Evolutionary conservation across 2,888 invertebrate species (phyloP).

Genomic region (Dynastes hyllus): DNA sequence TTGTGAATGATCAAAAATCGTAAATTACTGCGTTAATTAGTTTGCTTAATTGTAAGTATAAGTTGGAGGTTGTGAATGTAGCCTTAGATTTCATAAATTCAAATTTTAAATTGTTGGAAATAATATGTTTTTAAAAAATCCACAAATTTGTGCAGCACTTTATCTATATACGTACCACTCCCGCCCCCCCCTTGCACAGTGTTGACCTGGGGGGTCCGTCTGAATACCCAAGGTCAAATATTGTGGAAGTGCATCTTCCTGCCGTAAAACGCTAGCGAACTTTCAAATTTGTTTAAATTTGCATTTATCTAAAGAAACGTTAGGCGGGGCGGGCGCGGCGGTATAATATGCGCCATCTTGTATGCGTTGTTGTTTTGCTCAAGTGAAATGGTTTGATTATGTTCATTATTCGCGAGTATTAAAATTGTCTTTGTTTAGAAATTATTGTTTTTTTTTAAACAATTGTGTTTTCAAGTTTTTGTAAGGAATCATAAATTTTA

Average conservation of each 20-base stretch:
- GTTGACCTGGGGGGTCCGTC: background rate
- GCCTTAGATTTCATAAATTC: too few relatives aligned
- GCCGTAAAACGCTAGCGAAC: background rate
- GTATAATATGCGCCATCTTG: background rate
- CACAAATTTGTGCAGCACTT: too few relatives aligned
- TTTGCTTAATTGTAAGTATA: too few relatives aligned
- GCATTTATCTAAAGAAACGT: background rate
- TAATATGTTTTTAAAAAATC: too few relatives aligned
- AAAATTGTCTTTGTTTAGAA: background rate
- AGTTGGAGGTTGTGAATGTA: too few relatives aligned
- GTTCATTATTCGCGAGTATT: background rate
- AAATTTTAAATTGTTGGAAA: too few relatives aligned
- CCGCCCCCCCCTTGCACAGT: too few relatives aligned
- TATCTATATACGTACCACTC: too few relatives aligned
- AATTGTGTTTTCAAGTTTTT: slow-evolving; percentile 4
- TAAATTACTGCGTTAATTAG: too few relatives aligned
- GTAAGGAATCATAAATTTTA: slow-evolving; percentile 4
- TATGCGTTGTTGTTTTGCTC: background rate
- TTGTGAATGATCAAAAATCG: too few relatives aligned
- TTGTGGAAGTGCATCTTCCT: background rate
- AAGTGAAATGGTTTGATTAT: background rate
- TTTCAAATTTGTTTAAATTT: slow-evolving; percentile 5
- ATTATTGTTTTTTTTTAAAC: background rate
- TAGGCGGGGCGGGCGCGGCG: background rate
- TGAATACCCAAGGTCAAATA: slow-evolving; percentile 7